A percentile compares a stretch with the other conserved stretches of the same genome.
Conservation (phyloP, 2,888 invertebrate genomes). For the Drosophila demipolita region DNA sequence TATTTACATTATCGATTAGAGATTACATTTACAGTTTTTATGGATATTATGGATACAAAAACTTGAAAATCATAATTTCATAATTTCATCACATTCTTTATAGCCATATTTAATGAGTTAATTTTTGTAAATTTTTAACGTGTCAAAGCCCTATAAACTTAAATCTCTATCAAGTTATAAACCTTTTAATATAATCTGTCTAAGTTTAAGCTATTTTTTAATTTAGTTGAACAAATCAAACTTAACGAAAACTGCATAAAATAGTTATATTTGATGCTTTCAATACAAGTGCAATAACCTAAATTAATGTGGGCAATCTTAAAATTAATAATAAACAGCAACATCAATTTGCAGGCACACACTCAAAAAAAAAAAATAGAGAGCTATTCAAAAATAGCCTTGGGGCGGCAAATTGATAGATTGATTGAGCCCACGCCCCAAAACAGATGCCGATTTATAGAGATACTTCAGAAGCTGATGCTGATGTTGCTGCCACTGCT, state of each 20-base stretch:
- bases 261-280: neutral
- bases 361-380: neutral
- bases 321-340: neutral
- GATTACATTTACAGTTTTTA: neutral
- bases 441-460: neutral
- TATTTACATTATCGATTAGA: neutral
- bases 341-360: neutral
- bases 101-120: too few species aligned
- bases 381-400: neutral
- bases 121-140: too few species aligned
- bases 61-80: neutral
- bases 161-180: too few species aligned
- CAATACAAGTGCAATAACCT: neutral
- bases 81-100: neutral
- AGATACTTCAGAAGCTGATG: constrained; percentile 22
- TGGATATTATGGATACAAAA: too few species aligned
- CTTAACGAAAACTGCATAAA: neutral
- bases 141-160: too few species aligned
- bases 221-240: neutral
- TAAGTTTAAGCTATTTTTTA: neutral
- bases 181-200: too few species aligned
- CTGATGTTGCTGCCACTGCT: neutral
- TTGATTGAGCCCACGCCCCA: constrained; percentile 17
- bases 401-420: constrained; percentile 6
- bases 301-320: neutral